These are phyloP conservation scores for Anguilla megastoma DNA, from an alignment of 2,797 vertebrate genomes.

Conservation along the genomic window DNA sequence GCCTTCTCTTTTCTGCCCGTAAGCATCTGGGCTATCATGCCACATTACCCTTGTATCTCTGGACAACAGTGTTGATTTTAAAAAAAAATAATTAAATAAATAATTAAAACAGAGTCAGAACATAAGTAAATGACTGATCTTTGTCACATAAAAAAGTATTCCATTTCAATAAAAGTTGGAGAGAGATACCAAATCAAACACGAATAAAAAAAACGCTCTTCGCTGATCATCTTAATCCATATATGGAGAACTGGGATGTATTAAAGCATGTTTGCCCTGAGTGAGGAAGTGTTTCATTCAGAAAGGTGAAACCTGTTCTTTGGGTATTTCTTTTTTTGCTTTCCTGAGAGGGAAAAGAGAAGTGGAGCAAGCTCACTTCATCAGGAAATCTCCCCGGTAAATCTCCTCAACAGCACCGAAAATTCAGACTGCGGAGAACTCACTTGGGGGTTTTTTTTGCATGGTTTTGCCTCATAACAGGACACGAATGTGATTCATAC, in stretches of 20 bases:
- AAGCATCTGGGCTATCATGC: neutral
- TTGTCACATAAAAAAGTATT: neutral
- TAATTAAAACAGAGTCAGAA: neutral
- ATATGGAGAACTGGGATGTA: too few relatives aligned
- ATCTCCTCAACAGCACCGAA: neutral
- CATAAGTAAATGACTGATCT: neutral
- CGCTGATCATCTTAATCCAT: too few relatives aligned
- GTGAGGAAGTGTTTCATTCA: too few relatives aligned
- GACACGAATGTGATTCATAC: neutral
- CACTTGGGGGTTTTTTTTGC: neutral
- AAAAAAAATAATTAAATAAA: neutral
- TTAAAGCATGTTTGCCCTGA: neutral
- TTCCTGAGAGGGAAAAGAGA: neutral
- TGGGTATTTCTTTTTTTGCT: neutral
- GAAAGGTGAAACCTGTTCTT: neutral
- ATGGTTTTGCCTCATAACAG: neutral
- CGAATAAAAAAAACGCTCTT: too few relatives aligned
- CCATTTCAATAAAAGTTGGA: neutral
- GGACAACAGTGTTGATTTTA: neutral
- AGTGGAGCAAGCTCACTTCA: neutral
- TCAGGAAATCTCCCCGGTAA: neutral
- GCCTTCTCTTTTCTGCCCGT: neutral
- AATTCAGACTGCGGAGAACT: neutral
- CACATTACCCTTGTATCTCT: neutral
- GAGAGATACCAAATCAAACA: too few relatives aligned